Evolutionary conservation across 2,797 vertebrate genomes (phyloP), one percentile per base, ranked within the genome.

Genomic region (Loriculus beryllinus): DNA sequence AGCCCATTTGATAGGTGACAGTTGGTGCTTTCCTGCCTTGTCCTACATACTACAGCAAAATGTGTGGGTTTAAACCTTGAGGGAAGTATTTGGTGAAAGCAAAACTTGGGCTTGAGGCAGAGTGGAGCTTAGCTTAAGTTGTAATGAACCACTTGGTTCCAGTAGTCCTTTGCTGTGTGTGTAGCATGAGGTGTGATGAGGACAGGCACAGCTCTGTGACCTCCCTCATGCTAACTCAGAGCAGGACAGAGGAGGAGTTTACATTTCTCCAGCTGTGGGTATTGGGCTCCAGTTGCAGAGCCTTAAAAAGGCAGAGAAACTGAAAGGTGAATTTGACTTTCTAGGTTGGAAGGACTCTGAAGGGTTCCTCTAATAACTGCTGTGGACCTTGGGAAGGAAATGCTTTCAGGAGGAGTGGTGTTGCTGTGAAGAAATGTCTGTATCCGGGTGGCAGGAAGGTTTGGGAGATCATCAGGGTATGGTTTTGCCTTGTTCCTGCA

Each of bases 251-350:
- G 86, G 39, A 51, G 47, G 13, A 62, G 43, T 62, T 65, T 16
- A 47, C 39, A 17, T 37, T 31, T 70, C 19, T 77, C 83, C 83
- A 85, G 80, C 77, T 90, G 90, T 22, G 48, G 54, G 80, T 67
- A 37, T 67, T 79, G 83, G 70, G 85, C 88, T 79, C 67, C 35
- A 31, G 70, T 51, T 1, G 1, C 23, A 25, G 51, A 23, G 28
- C 56, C 40, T 42, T 65, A 56, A 71, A 78, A 91, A 77, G 45
- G 37, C 49, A 75, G 42, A 62, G 91, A 82, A 95, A 91, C 89
- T 15, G 65, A 93, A 57, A 93, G 82, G 62, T 51, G 31, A 22
- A 64, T 84, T 93, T 81, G 89, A 92, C 64, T 84, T 59, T 87
- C 33, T 70, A 9, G 35, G n/a, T 60, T 29, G 43, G 45, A 35